Base-by-base conservation (phyloP, 2,888 invertebrate species). In the Piscicola geometra region DNA sequence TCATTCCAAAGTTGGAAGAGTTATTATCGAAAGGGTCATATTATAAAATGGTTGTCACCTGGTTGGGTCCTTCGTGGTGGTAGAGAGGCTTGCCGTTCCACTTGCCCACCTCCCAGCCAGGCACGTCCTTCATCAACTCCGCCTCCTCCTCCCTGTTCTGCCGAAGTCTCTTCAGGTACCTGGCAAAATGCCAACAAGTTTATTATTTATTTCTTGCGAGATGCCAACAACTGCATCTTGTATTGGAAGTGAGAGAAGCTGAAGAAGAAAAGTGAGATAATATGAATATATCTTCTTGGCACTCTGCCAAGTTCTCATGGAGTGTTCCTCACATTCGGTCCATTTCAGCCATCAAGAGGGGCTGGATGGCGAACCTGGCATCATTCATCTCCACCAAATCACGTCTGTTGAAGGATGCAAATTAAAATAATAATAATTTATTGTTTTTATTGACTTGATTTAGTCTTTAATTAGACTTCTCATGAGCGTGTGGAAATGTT, bases 81-180 rank as follows among this genome's bases (percentile, higher is more conserved):
- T 88, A 96, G 18, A 95, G 86, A 33, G 90, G 91, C 83, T 93
- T 91, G 3, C 93, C 93, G 80, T 90, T 93, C 86, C 90, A 92
- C 0, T 92, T 95, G 69, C 96, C 97, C 5, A 91, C 90, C 88
- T 91, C 90, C 96, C 96, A 96, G 80, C 91, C 92, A 76, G 92
- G 91, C 21, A 93, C 92, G 85, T 94, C 90, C 79, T 90, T 90
- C 96, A 97, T 97, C 47, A 96, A 87, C 76, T 92, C 90, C 0
- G 88, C 88, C 86, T 96, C 96, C 79, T 91, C 91, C 25, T 93
- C 93, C 25, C 93, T 89, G 85, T 93, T 92, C 76, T 88, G 88
- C 74, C 91, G 88, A 52, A 92, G 82, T 81, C 93, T 92, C 82
- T 91, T 93, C 83, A 96, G 84, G 82, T 85, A 86, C 75, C 89